Base-by-base conservation (phyloP, 2,888 invertebrate species). In the Dasypolia templi region DNA sequence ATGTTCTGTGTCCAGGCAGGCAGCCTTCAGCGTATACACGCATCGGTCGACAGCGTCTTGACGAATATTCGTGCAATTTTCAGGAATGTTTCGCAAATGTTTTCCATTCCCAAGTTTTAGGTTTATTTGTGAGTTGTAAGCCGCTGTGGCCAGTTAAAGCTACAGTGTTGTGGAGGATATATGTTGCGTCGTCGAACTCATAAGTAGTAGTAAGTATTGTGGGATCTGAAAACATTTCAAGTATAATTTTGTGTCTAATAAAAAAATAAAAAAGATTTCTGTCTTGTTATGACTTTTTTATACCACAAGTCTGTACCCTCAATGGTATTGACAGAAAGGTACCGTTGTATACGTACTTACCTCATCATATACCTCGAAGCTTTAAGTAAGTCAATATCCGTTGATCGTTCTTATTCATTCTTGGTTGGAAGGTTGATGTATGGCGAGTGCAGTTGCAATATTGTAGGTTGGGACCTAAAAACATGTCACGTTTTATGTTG, bases 261-360 rank as follows among this genome's bases (percentile, higher is more conserved):
- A 1, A 44, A 26, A 62, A 42, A 35, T 0, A 11, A 9, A 17
- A 11, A 19, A n/a, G 11, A n/a, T 61, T 61, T 39, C n/a, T n/a
- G 17, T 6, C 7, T 59, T 7, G 11, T n/a, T 19, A 9, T 61
- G 17, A n/a, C n/a, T 14, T 59, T n/a, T n/a, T 35, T 17, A 39
- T 11, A 26, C 19, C 61, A 61, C 11, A 42, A 11, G n/a, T 39
- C n/a, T 39, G 1, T 39, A 19, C 42, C 19, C 12, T 2, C 1
- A 1, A 11, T 61, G 6, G 7, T 63, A 44, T 44, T 0, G 26
- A 7, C 22, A 62, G 44, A 22, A 44, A 1, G 7, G 44, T 44
- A 22, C 44, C 19, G 26, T 26, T 62, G 62, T 7, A 44, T 76
- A 44, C 42, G 17, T 75, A 73, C 72, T n/a, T n/a, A n/a, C n/a